Percentiles rank a stretch among this genome's conserved stretches.
These are phyloP conservation scores for Thysanoteuthis rhombus DNA, from an alignment of 2,888 invertebrate genomes.

Conservation along the genomic window DNA sequence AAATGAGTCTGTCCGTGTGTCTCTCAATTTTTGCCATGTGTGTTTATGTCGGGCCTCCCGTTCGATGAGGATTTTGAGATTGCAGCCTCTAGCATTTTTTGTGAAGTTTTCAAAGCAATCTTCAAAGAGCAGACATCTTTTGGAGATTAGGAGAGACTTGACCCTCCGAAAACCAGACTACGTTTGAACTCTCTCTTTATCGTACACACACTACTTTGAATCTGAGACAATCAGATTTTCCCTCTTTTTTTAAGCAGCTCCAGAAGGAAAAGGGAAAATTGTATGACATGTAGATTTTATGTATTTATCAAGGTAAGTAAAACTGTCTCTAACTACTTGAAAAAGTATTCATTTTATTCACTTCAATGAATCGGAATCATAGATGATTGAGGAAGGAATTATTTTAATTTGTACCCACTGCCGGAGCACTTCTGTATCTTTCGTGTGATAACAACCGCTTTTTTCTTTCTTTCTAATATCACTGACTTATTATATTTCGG, in stretches of 20 bases:
- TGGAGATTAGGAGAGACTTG: neutral
- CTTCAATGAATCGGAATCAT: no score
- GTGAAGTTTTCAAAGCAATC: neutral
- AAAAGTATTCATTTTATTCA: no score
- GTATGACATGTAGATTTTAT: neutral
- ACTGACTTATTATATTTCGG: no score
- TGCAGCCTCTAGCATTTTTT: neutral
- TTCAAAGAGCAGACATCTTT: neutral
- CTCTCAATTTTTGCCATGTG: neutral
- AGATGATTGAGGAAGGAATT: no score
- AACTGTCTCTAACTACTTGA: neutral
- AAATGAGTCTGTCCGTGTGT: neutral
- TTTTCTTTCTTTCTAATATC: no score
- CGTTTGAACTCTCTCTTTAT: neutral
- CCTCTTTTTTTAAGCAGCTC: neutral
- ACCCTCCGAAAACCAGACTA: neutral
- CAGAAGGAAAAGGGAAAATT: neutral
- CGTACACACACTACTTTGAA: no score
- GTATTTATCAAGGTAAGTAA: no score
- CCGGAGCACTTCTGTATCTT: neutral
- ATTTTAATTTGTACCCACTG: conserved; percentile 12
- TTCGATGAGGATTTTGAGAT: neutral
- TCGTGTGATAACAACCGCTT: neutral
- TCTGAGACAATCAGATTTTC: neutral
- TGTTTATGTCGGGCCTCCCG: neutral